Evolutionary conservation across 2,888 invertebrate species (phyloP), one percentile per base, ranked within the genome.

Genomic region (Drosophila kambysellisi): DNA sequence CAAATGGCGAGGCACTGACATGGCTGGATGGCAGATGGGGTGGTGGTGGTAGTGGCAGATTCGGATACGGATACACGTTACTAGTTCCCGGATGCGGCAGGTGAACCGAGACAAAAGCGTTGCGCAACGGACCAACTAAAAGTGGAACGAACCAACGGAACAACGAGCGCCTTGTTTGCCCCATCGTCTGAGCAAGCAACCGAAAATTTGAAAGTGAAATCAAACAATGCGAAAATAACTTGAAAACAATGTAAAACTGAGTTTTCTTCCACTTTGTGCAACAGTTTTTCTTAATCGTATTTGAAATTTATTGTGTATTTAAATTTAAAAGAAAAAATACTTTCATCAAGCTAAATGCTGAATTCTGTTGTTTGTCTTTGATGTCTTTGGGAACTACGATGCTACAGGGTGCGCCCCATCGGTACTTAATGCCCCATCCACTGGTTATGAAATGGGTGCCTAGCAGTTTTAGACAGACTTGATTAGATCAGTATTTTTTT

Each of bases 211-310:
- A 85, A 85, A 86, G 88, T 88, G 88, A 87, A 89, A 88, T 89
- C 83, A 87, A 87, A 87, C 83, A 87, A 89, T 79, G 79, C 71
- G 86, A 86, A 88, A 88, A 87, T 89, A 88, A 90, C 81, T 89
- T 78, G 70, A 68, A 81, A 87, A 88, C 86, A 86, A 80, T 88
- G 83, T 82, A 74, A 84, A 84, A 81, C 67, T 20, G 43, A 20
- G 43, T 35, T 53, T 53, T 12, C 9, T 11, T 29, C 41, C n/a
- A 29, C n/a, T 29, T 39, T 39, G 30, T 37, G 15, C 59, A 41
- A 52, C 11, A 50, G 30, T 35, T 20, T 15, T 7, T 20, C n/a
- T 7, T 12, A 43, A 20, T 17, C 56, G 32, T 35, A 52, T 20
- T 29, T 9, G n/a, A 8, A 29, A 43, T 25, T 51, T 51, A 58